Percentiles rank a stretch among this genome's conserved stretches.
phyloP scores from a whole-genome alignment of 2,797 vertebrate species.

The Lycodopsis pacificus region DNA sequence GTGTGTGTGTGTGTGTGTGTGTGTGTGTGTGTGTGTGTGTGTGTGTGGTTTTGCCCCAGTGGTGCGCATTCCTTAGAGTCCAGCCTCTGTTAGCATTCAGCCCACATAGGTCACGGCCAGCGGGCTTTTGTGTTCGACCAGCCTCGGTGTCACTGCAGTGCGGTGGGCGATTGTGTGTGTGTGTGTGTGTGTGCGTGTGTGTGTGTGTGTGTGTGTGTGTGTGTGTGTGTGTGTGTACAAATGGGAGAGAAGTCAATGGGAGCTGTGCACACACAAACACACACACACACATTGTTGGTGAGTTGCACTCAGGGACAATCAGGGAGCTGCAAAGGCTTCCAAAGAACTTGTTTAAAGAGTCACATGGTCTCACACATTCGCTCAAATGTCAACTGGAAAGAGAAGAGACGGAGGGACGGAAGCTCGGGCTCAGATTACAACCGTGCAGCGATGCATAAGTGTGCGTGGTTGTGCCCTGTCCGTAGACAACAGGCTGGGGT shows the following conservation, averaged over 20 bases:
- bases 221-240: conserved; percentile 53
- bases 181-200: conserved; percentile 57
- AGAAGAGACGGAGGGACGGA: not conserved
- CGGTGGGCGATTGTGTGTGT: conserved; percentile 46
- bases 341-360: conserved; percentile 42
- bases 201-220: conserved; percentile 55
- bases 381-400: conserved; percentile 47
- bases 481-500: not conserved
- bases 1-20: conserved; percentile 20
- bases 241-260: conserved; percentile 61
- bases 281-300: conserved; percentile 39
- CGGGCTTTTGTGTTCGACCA: conserved; percentile 77
- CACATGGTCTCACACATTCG: conserved; percentile 35
- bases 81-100: conserved; percentile 83
- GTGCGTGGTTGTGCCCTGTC: not conserved
- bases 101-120: conserved; percentile 82
- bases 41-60: conserved; percentile 44
- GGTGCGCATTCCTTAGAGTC: conserved; percentile 76
- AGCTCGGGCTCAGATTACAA: not conserved
- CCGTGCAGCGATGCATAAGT: not conserved
- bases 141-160: conserved; percentile 56
- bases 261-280: conserved; percentile 28
- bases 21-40: conserved; percentile 34
- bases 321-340: conserved; percentile 43
- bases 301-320: conserved; percentile 50